These are phyloP conservation scores for Rugalucina vietnamica DNA, from an alignment of 2,888 invertebrate genomes.

Conservation along the genomic window DNA sequence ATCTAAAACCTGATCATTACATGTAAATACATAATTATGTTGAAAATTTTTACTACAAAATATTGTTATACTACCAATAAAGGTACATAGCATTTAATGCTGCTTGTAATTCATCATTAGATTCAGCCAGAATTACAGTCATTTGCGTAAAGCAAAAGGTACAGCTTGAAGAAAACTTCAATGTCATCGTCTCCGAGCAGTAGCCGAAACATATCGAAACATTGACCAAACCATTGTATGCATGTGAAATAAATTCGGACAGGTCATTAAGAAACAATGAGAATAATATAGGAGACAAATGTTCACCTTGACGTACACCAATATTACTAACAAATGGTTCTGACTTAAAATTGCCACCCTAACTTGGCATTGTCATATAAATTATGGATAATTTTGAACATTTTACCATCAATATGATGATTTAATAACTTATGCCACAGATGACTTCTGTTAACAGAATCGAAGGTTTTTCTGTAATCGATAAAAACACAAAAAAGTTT, in stretches of 20 bases:
- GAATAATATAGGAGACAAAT: neutral
- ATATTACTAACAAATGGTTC: neutral
- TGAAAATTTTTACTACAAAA: no score
- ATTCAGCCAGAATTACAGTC: no score
- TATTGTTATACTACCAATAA: neutral
- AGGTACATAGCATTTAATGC: neutral
- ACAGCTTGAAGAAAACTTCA: neutral
- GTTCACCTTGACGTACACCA: neutral
- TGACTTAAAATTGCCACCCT: neutral
- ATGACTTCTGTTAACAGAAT: no score
- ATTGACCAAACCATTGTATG: neutral
- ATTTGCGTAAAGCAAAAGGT: no score
- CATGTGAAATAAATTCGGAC: no score
- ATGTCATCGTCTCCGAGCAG: neutral
- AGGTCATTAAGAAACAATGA: neutral
- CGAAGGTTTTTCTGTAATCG: no score
- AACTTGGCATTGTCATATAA: no score
- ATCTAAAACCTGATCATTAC: no score
- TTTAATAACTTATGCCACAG: no score
- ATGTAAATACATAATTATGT: no score
- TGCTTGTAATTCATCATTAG: neutral
- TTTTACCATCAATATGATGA: no score
- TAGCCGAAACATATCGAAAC: neutral
- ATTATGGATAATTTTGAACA: no score
- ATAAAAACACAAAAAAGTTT: neutral